These are phyloP conservation scores for Atherinosoma microstoma DNA, from an alignment of 2,797 vertebrate species.

Conservation along the genomic window DNA sequence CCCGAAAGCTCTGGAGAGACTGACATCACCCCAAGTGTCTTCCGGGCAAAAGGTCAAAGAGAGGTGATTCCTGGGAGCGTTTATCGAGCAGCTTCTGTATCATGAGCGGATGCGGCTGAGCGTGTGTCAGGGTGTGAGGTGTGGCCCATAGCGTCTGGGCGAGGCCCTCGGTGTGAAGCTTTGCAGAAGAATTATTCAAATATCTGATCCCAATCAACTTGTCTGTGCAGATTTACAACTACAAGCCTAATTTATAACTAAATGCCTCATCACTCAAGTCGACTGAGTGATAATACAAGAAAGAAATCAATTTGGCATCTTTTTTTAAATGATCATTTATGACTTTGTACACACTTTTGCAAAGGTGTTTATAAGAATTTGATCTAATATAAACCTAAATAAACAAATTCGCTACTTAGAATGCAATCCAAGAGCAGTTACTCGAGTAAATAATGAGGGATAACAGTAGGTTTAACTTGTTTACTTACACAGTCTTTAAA, in stretches of 20 bases:
- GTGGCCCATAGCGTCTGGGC: conserved; percentile 46
- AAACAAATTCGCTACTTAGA: conserved; percentile 11
- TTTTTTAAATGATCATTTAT: not conserved
- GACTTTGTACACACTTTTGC: conserved; percentile 44
- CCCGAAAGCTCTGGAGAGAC: conserved; percentile 73
- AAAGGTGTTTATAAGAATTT: conserved; percentile 45
- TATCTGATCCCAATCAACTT: conserved; percentile 23
- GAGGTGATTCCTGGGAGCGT: conserved; percentile 61
- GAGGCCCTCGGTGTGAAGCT: conserved; percentile 36
- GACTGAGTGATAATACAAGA: conserved; percentile 33
- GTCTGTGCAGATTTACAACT: conserved; percentile 16
- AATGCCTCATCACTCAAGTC: not conserved
- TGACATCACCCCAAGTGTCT: conserved; percentile 71
- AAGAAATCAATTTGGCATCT: not conserved
- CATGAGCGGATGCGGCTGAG: conserved; percentile 46
- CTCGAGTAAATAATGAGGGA: conserved; percentile 20
- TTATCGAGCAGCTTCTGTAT: conserved; percentile 40
- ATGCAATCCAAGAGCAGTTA: conserved; percentile 15
- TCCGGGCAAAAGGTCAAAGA: conserved; percentile 57
- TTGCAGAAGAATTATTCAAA: conserved; percentile 40
- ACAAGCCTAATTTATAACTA: conserved; percentile 34
- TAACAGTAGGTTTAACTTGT: conserved; percentile 10
- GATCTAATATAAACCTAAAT: conserved; percentile 28
- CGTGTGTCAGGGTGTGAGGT: conserved; percentile 48
- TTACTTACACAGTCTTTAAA: conserved; percentile 17